Conservation (phyloP, 2,113 vertebrate genomes). For the Antigone vipio region DNA sequence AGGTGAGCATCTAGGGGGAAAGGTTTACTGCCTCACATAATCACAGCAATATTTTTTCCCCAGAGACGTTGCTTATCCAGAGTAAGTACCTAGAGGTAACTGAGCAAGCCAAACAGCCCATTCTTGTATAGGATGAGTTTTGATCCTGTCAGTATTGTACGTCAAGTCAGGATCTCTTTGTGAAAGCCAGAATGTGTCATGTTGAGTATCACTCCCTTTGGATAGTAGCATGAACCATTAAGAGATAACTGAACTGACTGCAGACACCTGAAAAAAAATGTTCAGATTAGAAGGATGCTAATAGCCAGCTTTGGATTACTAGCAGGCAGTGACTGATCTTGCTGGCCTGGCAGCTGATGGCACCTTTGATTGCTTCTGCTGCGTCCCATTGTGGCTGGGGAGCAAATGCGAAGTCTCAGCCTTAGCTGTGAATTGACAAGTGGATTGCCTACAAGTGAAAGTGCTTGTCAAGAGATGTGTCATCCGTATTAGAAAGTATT, state of each 20-base stretch:
- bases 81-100: not conserved
- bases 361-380: not conserved
- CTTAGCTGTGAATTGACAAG: not conserved
- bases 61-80: not conserved
- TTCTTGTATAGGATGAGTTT: not conserved
- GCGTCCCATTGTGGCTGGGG: not conserved
- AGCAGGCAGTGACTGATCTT: not conserved
- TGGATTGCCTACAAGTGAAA: not conserved
- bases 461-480: slow-evolving; percentile 1
- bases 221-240: not conserved
- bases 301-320: not conserved
- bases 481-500: slow-evolving; percentile 7
- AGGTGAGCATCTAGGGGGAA: not conserved
- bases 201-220: not conserved
- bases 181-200: not conserved
- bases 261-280: not conserved
- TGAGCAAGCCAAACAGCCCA: not conserved
- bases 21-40: not conserved
- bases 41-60: not conserved
- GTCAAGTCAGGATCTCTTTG: not conserved
- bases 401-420: not conserved
- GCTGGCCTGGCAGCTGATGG: not conserved
- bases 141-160: not conserved
- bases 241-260: not conserved
- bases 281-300: not conserved